Percentiles rank a stretch among this genome's conserved stretches.
phyloP scores from a whole-genome alignment of 2,113 vertebrate genomes.

The Nettapus auritus region DNA sequence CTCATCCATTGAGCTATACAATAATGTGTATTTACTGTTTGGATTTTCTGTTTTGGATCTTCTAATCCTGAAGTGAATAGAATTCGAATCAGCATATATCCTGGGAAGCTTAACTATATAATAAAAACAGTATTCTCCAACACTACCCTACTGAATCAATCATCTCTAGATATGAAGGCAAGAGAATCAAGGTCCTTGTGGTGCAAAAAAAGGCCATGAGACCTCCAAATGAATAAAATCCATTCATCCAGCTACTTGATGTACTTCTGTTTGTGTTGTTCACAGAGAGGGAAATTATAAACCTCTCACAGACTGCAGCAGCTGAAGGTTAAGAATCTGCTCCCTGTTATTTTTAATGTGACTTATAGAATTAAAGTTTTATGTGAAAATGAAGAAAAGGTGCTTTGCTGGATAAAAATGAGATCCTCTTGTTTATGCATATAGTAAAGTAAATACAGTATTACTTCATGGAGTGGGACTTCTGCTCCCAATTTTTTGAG shows the following conservation, averaged over 20 bases:
- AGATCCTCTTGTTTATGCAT: fast-evolving
- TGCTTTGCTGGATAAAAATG: not conserved
- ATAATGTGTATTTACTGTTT: not conserved
- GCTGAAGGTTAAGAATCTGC: not conserved
- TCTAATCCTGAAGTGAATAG: not conserved
- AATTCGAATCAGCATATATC: not conserved
- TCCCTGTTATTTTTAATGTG: not conserved
- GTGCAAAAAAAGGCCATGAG: not conserved
- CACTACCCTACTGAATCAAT: not conserved
- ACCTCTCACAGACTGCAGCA: not conserved
- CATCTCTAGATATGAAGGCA: not conserved
- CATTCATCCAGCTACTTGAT: not conserved
- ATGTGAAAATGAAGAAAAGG: not conserved
- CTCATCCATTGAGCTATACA: not conserved
- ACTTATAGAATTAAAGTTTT: not conserved
- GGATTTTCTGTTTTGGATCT: not conserved
- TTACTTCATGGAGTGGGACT: not conserved
- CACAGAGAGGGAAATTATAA: not conserved
- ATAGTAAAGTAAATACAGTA: too few relatives aligned
- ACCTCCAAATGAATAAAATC: not conserved
- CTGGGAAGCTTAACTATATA: not conserved
- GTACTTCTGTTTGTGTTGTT: not conserved
- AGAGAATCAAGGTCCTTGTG: not conserved
- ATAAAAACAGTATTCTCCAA: not conserved
- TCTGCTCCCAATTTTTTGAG: not conserved